Conservation (phyloP, 2,888 invertebrate genomes). For the Resseliella maxima region DNA sequence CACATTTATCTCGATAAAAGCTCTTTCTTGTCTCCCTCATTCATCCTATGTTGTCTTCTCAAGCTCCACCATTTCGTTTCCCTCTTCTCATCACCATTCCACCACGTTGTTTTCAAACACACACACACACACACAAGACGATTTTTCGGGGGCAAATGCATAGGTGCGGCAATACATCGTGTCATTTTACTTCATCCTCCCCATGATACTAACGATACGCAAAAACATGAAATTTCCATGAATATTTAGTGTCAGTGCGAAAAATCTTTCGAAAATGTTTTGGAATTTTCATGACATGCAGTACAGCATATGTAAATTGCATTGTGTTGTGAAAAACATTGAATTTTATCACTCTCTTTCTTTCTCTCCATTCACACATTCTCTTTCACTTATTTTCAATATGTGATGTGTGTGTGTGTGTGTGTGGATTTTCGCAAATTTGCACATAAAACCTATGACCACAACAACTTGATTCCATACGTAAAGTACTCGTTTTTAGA, state of each 20-base stretch:
- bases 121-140: not conserved
- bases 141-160: not conserved
- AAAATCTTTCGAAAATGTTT: not conserved
- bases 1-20: not conserved
- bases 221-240: not conserved
- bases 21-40: not conserved
- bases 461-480: not conserved
- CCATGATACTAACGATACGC: not conserved
- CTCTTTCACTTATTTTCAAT: no score
- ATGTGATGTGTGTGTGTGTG: no score
- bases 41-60: no score
- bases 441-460: not conserved
- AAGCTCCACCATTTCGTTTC: no score
- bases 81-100: not conserved
- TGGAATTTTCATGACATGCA: not conserved
- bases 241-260: not conserved
- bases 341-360: no score
- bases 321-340: no score
- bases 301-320: no score
- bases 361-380: no score
- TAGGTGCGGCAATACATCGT: not conserved
- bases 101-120: not conserved
- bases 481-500: not conserved
- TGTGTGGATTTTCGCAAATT: not conserved
- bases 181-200: not conserved